Base-by-base conservation (phyloP, 92 coral and sea anemone genomes). In the Porites lobata region DNA sequence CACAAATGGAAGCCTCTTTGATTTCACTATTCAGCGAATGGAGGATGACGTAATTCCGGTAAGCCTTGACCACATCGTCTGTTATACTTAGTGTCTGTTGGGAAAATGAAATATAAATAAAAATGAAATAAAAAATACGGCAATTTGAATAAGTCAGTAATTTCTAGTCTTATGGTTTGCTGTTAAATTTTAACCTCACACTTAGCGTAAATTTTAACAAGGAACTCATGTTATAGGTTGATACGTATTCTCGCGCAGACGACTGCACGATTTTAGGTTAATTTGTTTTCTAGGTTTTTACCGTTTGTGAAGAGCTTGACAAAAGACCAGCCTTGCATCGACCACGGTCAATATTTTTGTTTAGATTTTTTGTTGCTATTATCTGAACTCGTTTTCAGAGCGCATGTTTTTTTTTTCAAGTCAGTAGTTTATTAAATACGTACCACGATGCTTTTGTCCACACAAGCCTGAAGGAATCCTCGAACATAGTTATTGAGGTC, bases 11-110 rank as follows among this genome's bases (percentile, higher is more conserved):
- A 20, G 75, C 73, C 50, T 75, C 22, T 4, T 14, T 75, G 32
- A 72, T 74, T 63, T 47, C 87, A 58, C 62, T 72, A 59, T 29
- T 12, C 6, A 84, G 52, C 17, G 87, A 24, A 64, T 61, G 50
- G 53, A 61, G 51, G 18, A 62, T 63, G 54, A 74, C 80, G 50
- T 84, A 84, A 51, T 84, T 84, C 2, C 87, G 80, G 56, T 59
- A 84, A 63, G 72, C 51, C 87, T 51, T 84, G 51, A 84, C 81
- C 29, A 62, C 72, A 63, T 84, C 87, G 50, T 84, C 62, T 32
- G 87, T 84, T 1, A 84, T 84, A 8, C n/a, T 52, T 24, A 84
- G 65, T 12, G 4, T 50, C 87, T 84, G 82, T 38, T 21, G 15
- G 56, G 18, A 11, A 56, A 56, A 56, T 56, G 61, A 13, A 54